Conservation (phyloP, 2,888 invertebrate genomes). For the Lapara coniferarum region DNA sequence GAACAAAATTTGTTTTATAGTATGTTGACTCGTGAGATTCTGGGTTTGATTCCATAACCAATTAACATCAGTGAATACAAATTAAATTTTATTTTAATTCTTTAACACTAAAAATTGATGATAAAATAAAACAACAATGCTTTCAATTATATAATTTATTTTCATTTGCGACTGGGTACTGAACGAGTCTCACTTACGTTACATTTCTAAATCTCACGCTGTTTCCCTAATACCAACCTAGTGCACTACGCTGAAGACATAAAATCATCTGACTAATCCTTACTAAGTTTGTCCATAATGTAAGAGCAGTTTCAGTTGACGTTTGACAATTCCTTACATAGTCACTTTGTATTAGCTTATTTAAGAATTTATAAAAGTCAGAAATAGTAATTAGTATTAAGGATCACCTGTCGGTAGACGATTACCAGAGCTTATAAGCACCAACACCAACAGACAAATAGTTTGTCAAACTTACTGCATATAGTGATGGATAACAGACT, state of each 20-base stretch:
- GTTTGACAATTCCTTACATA: too few species aligned
- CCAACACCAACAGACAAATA: too few species aligned
- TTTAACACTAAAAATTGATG: background rate
- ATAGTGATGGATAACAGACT: background rate
- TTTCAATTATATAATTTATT: slow-evolving; percentile 72
- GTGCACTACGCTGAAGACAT: slow-evolving; percentile 11
- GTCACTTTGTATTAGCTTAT: too few species aligned
- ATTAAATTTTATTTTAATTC: background rate
- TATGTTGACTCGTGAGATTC: too few species aligned
- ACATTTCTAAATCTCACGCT: slow-evolving; percentile 45
- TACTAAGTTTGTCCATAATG: background rate
- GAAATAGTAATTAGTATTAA: too few species aligned
- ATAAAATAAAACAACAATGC: slow-evolving; percentile 42
- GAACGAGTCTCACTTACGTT: slow-evolving; percentile 68
- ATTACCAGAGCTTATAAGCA: too few species aligned
- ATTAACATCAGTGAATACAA: background rate
- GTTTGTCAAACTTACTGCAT: background rate
- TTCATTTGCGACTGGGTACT: slow-evolving; percentile 74
- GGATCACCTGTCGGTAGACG: too few species aligned
- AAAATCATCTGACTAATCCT: background rate
- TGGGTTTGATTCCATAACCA: too few species aligned
- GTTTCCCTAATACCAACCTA: slow-evolving; percentile 57
- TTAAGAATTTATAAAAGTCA: too few species aligned
- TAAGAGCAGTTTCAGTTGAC: too few species aligned
- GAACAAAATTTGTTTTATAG: too few species aligned